Evolutionary conservation across 2,888 invertebrate species (phyloP), one percentile per base, ranked within the genome.

Genomic region (Brachynemurus nebulosus): DNA sequence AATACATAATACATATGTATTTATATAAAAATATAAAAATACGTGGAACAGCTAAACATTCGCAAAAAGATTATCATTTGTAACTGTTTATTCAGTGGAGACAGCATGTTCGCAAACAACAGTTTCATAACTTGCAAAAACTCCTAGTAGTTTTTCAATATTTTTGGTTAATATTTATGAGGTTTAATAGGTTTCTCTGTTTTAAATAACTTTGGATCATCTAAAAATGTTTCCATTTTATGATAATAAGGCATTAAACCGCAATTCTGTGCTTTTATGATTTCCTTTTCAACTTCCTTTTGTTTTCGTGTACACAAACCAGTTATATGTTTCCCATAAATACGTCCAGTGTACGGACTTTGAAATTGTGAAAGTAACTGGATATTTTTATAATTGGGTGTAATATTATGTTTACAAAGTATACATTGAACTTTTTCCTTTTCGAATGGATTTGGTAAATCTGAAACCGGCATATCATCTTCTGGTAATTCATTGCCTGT

Each of bases 301-400:
- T 96, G 93, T 60, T 91, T 89, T 6, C 66, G 60, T 58, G 76
- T 73, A 59, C 97, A 98, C 35, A 98, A 71, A 1, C 97, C 92
- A 4, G 97, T 98, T 34, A 97, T 86, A 56, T 96, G 88, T 44
- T 83, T 74, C 0, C 88, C 90, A 60, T 95, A 97, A 48, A 95
- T 77, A 51, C 82, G 73, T 1, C 97, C 97, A 0, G 97, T 96
- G 59, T 86, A 91, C 0, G 90, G 83, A 23, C 96, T 97, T 58
- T 96, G 86, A 64, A 98, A 98, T 62, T 97, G 96, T 0, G 92
- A 90, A 4, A 98, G 65, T 3, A 98, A 64, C 53, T 88, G 78
- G 1, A 82, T 78, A 65, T 98, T 98, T 65, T 95, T 96, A 59
- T 89, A 95, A 62, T 90, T 76, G 0, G 90, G 81, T 1, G 71